These are phyloP conservation scores for Rosalia funebris DNA, from an alignment of 2,888 invertebrate genomes.

Conservation along the genomic window DNA sequence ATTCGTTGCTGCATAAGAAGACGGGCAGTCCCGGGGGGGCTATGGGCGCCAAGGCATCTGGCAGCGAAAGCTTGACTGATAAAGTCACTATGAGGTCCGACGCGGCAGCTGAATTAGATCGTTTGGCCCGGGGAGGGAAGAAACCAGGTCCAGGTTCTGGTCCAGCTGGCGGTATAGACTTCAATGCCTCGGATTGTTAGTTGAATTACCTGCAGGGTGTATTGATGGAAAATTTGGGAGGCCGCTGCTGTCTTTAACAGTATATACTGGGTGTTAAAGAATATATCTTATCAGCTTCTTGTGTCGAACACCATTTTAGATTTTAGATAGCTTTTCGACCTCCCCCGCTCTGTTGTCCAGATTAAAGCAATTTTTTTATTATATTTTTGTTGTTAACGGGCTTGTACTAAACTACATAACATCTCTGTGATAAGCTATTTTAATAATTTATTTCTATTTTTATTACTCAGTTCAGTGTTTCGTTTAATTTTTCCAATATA, in stretches of 20 bases:
- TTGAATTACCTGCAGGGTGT: neutral
- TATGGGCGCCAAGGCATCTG: conserved; percentile 57
- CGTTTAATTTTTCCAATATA: neutral
- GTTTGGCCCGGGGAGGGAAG: conserved; percentile 79
- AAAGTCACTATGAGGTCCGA: conserved; percentile 84
- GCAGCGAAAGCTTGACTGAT: conserved; percentile 67
- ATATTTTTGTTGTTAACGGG: conserved; percentile 13
- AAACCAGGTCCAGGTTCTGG: conserved; percentile 40
- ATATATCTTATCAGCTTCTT: neutral
- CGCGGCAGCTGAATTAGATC: conserved; percentile 92
- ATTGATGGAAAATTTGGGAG: neutral
- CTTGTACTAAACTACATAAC: conserved; percentile 27
- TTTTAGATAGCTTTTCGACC: neutral
- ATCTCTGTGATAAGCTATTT: conserved; percentile 34
- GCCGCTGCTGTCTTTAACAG: neutral
- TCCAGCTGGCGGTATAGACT: conserved; percentile 63
- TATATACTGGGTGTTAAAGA: neutral
- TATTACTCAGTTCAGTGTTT: neutral
- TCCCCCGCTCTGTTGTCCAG: neutral
- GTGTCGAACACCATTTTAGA: no score
- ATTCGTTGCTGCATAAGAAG: conserved; percentile 95
- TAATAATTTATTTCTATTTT: conserved; percentile 30
- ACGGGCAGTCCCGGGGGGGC: conserved; percentile 73
- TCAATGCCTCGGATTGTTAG: conserved; percentile 67
- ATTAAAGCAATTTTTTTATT: conserved; percentile 15